These are phyloP conservation scores for Saxidomus purpurata DNA, from an alignment of 1,140 invertebrate species.

Conservation along the genomic window DNA sequence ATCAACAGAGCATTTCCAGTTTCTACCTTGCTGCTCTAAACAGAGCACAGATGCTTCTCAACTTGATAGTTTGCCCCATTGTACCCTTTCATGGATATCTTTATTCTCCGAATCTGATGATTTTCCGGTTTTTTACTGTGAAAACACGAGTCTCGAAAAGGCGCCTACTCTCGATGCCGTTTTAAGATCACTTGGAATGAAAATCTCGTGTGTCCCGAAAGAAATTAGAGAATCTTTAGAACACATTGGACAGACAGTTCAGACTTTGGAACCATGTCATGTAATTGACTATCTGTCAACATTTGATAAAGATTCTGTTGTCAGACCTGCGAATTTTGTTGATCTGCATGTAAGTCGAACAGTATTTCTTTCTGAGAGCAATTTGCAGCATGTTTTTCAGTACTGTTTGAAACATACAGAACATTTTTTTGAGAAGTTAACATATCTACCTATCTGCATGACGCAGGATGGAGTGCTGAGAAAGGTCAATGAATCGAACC, in stretches of 20 bases:
- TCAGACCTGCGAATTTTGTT: not conserved
- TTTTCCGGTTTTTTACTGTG: not conserved
- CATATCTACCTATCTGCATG: not conserved
- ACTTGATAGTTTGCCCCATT: no score
- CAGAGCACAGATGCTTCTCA: not conserved
- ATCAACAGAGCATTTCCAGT: not conserved
- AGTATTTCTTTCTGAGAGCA: not conserved
- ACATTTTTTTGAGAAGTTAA: not conserved
- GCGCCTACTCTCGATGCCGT: not conserved
- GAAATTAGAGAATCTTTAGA: not conserved
- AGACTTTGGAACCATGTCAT: not conserved
- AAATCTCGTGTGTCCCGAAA: not conserved
- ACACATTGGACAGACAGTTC: not conserved
- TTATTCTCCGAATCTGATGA: not conserved
- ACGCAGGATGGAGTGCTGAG: conserved; percentile 6
- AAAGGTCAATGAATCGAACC: not conserved
- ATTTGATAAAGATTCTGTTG: not conserved
- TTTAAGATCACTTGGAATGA: conserved; percentile 24
- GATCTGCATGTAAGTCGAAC: not conserved
- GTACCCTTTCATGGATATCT: conserved; percentile 6
- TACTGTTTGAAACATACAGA: not conserved
- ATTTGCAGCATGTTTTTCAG: not conserved
- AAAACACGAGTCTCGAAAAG: not conserved
- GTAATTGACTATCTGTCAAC: conserved; percentile 15
- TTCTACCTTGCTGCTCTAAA: not conserved